Evolutionary conservation across 2,888 invertebrate genomes (phyloP), one percentile per base, ranked within the genome.

Genomic region (Argyra leucocephala): DNA sequence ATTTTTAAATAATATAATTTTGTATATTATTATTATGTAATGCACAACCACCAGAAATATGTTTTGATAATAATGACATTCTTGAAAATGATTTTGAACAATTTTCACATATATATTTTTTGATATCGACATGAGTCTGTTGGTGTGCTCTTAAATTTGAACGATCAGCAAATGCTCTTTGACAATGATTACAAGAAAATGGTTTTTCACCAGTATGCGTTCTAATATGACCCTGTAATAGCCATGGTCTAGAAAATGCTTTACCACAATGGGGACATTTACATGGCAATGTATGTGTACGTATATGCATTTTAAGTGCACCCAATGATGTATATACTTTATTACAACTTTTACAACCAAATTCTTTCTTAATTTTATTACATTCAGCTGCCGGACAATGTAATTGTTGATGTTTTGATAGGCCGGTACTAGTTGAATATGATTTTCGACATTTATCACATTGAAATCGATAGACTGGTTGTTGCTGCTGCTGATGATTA

Each of bases 351-450:
- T 78, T 73, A 61, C 78, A 79, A 21, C 74, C 71, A 65, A 78
- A 76, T 57, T 91, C 89, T 79, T 94, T 95, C 78, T 93, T 89
- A 64, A 93, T 89, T 63, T 88, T 85, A 69, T 90, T 89, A 63
- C 89, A 90, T 69, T 88, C 87, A 68, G 91, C 87, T 0, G 91
- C 91, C 0, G 91, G 88, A 78, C 96, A 96, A 75, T 97, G 96
- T 81, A 95, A 95, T 78, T 96, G 95, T 68, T 92, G 89, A 76
- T 97, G 97, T 80, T 97, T 97, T 1, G 93, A 90, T 21, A 97
- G 83, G 0, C 96, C 97, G 63, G 95, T 94, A 75, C 91, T 93
- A 1, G 97, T 97, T 0, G 96, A 94, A 81, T 97, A 97, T 69
- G 93, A 93, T 78, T 96, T 96, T 63, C 90, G 89, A 78, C 96